Conservation (phyloP, 2,113 vertebrate species). For the Lamprotornis superbus region DNA sequence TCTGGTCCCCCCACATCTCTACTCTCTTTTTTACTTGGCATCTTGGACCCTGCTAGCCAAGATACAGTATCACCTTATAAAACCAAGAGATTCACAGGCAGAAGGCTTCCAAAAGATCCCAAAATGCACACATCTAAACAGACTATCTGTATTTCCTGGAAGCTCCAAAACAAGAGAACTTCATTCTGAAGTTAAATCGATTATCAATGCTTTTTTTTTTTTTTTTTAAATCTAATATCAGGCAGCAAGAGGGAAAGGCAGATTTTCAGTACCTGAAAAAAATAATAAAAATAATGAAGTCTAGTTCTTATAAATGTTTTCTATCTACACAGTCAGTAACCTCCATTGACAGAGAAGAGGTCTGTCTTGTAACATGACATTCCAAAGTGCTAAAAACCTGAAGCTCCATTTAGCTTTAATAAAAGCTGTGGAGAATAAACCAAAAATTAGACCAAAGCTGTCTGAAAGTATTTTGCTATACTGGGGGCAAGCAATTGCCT, state of each 20-base stretch:
- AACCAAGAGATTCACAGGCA: not conserved
- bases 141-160: not conserved
- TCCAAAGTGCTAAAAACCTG: not conserved
- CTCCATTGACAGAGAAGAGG: not conserved
- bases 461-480: not conserved
- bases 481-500: not conserved
- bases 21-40: not conserved
- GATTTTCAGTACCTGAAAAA: not conserved
- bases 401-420: not conserved
- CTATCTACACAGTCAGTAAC: not conserved
- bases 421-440: not conserved
- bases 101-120: not conserved
- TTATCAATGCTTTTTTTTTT: not conserved
- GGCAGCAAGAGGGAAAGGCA: not conserved
- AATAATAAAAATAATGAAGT: not conserved
- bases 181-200: not conserved
- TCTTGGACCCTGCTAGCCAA: not conserved
- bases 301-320: not conserved
- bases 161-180: not conserved
- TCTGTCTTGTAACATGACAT: not conserved
- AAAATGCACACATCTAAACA: not conserved
- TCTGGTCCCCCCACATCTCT: not conserved
- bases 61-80: not conserved
- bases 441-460: not conserved
- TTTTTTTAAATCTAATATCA: not conserved